Base-by-base conservation (phyloP, 2,797 vertebrate genomes). In the Takifugu ocellatus region DNA sequence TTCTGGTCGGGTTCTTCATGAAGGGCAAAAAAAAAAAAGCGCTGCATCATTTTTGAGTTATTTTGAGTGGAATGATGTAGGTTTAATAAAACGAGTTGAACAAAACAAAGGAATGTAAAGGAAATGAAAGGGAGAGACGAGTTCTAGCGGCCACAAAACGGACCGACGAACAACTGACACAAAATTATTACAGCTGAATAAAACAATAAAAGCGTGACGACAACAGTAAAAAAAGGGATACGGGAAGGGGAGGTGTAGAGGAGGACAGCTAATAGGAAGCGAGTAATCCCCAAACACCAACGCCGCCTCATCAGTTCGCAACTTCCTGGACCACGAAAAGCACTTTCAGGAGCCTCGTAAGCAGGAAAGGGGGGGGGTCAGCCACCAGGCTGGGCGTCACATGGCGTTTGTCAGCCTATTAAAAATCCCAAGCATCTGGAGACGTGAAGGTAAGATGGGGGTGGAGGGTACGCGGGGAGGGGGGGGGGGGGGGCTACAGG, bases 371-470 rank as follows among this genome's bases (percentile, higher is more conserved):
- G 21, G 21, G 21, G n/a, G 49, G 39, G 59, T 54, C 6, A 59
- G 50, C 36, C 55, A 43, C 47, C 48, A 10, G 54, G 33, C 62
- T 64, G 49, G 59, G 70, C 74, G 71, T 75, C 60, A 62, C 53
- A 46, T 31, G 61, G 59, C 5, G 8, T 39, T 11, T 21, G 21
- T 21, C 21, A 21, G 21, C 21, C 21, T 21, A 21, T 21, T 21
- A 21, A 39, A 39, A 39, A 10, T 14, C 64, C 1, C 59, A 63
- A 73, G 77, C 72, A 75, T 77, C 76, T 73, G 62, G 71, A 75
- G 9, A 31, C 29, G 21, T 26, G 10, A 14, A 16, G 51, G 57
- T 62, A 76, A 47, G 54, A 61, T 7, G 33, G 51, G 58, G 58
- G 50, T 58, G 48, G 31, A 5, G 60, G 49, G 8, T 21, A 21